Base-by-base conservation (phyloP, 2,888 invertebrate genomes). In the Hermodice carunculata region DNA sequence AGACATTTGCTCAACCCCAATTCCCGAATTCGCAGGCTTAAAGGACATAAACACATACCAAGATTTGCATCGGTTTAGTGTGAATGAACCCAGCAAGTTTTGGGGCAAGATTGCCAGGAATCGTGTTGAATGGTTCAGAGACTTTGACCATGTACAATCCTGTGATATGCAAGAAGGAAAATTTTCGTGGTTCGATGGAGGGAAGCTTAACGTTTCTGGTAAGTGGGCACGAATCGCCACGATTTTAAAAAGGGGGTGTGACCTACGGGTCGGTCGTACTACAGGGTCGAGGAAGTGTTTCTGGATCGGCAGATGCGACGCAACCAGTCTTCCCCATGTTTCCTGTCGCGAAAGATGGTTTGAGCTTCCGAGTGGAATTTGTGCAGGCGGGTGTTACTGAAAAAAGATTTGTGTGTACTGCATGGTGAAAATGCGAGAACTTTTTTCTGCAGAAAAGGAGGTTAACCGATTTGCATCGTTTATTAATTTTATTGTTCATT, bases 151-250 rank as follows among this genome's bases (percentile, higher is more conserved):
- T 29, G 82, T 84, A 1, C 69, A 73, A 59, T 79, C 85, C 28
- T 81, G 83, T 66, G 78, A 86, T 67, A 67, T 86, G 67, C 57
- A 70, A 3, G 70, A 76, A 31, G 85, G 82, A 4, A 76, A 80
- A 28, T 76, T 83, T 42, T 64, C 64, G 40, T 87, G 86, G 86
- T 87, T 87, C 70, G 26, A 81, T 14, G 82, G 81, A 58, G 87
- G 87, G 26, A 77, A 81, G 65, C 54, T 87, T 6, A 87, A 87
- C 73, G 86, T 80, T 4, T 77, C 85, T 67, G 86, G 86, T 86
- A 76, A 73, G 64, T 57, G 19, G 46, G 8, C 46, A 19, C n/a
- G 46, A n/a, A n/a, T 46, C 22, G 46, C n/a, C n/a, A n/a, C n/a
- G n/a, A n/a, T n/a, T n/a, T 37, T 37, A 37, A 14, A n/a, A n/a